A percentile compares a stretch with the other conserved stretches of the same genome.
Evolutionary conservation across 2,888 invertebrate species (phyloP).

Genomic region (Rambutsinella grinnellia): DNA sequence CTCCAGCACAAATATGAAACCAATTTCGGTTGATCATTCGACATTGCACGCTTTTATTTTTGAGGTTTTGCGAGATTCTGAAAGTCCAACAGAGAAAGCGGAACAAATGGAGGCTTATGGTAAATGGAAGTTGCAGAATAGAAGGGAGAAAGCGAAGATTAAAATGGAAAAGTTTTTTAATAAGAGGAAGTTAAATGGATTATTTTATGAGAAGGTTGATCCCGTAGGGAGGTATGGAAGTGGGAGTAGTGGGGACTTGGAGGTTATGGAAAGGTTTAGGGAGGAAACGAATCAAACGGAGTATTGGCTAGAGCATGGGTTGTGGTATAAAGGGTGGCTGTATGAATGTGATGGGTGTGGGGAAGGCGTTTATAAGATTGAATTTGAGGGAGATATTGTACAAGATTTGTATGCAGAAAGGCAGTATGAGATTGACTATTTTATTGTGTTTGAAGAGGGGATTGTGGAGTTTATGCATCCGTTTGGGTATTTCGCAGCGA

Average conservation of each 20-base stretch:
- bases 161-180: too few relatives aligned
- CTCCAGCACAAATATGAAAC: slow-evolving; percentile 21
- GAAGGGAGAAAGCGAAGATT: neutral
- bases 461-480: neutral
- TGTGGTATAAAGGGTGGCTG: slow-evolving; percentile 3
- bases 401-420: slow-evolving; percentile 25
- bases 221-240: slow-evolving; percentile 14
- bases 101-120: too few relatives aligned
- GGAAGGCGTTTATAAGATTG: neutral
- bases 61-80: slow-evolving; percentile 8
- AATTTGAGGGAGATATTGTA: neutral
- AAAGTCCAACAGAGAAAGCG: neutral
- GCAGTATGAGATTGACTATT: neutral
- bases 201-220: too few relatives aligned
- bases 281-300: neutral
- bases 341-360: neutral
- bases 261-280: slow-evolving; percentile 5
- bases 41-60: slow-evolving; percentile 17
- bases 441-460: neutral
- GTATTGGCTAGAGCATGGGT: neutral
- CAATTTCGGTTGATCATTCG: neutral
- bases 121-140: neutral
- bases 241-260: neutral
- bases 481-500: neutral
- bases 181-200: too few relatives aligned